Conservation (phyloP, 1,140 invertebrate species). For the Callitettix versicolor region DNA sequence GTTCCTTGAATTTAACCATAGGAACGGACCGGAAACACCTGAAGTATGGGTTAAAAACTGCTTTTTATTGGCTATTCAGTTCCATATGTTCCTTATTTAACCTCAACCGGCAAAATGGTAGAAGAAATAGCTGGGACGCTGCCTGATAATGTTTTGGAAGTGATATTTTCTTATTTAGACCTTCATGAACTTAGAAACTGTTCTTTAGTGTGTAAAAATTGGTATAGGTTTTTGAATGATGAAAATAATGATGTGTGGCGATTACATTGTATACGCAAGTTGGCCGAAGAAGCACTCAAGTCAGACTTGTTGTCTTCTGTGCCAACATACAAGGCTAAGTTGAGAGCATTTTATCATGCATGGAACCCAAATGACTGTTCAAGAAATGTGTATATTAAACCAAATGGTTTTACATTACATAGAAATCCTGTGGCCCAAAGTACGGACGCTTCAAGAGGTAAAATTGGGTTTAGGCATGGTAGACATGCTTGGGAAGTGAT, state of each 20-base stretch:
- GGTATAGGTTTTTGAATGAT: constrained; percentile 82
- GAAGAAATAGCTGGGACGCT: constrained; percentile 33
- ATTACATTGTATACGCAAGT: constrained; percentile 73
- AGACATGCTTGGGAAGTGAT: constrained; percentile 97
- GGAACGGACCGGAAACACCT: constrained; percentile 4
- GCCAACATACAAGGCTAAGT: constrained; percentile 85
- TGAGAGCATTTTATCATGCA: constrained; percentile 87
- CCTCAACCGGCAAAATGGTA: constrained; percentile 29
- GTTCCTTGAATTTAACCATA: constrained; percentile 19
- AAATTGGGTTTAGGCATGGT: constrained; percentile 87
- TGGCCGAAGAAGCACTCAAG: constrained; percentile 84
- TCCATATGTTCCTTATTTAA: constrained; percentile 7
- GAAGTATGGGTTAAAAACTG: background rate
- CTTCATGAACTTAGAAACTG: constrained; percentile 78
- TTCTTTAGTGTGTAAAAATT: constrained; percentile 86
- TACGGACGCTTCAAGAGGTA: constrained; percentile 90
- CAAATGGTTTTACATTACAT: constrained; percentile 94
- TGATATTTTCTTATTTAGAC: constrained; percentile 87
- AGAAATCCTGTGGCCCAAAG: constrained; percentile 96
- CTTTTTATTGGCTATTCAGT: constrained; percentile 10
- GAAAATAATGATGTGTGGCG: constrained; percentile 95
- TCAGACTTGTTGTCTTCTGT: constrained; percentile 84
- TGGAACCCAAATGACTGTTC: constrained; percentile 98
- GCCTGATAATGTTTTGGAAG: constrained; percentile 76
- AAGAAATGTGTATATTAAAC: constrained; percentile 91